Base-by-base conservation (phyloP, 2,113 vertebrate species). In the rat (Rattus norvegicus) region DNA sequence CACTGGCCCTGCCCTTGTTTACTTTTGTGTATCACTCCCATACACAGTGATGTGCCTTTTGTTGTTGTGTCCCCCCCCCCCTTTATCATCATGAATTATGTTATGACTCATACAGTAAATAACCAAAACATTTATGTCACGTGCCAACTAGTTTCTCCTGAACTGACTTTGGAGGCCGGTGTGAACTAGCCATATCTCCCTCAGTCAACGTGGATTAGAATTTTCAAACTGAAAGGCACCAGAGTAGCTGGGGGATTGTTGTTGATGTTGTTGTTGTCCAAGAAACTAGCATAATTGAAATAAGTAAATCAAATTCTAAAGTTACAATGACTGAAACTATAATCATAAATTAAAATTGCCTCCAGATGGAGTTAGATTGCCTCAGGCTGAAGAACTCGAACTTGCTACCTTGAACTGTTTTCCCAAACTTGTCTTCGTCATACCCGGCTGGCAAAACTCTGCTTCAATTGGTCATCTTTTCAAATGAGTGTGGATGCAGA, bases 361-460 rank as follows among this genome's bases (percentile, higher is more conserved):
- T 90, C 72, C n/a, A 75, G 72, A 56, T 76, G 67, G 67, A 86
- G 2, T 72, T n/a, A 24, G 19, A 63, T 14, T 90, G 26, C 72
- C 67, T 39, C 87, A 26, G 30, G 43, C 77, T 75, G 7, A 83
- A 97, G 69, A 95, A 90, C 81, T 88, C 49, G 67, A 89, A 39
- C 39, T 65, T 97, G 59, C 63, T 95, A 80, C 91, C 65, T 93
- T 39, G 20, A 93, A 33, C 56, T 84, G 20, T 84, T 95, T 92
- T 95, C 93, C 63, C 70, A 88, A 84, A 80, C 14, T 47, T 69
- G 4, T 80, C 72, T 83, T 89, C 28, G 2, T 81, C 83, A 89
- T 30, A 47, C 24, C 54, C 91, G 1, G 16, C 13, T 91, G 81
- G 36, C 61, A 90, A 93, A 93, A 79, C 16, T 80, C 75, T 72